These are phyloP conservation scores for Corydoras maculifer DNA, from an alignment of 2,113 vertebrate genomes.

Conservation along the genomic window DNA sequence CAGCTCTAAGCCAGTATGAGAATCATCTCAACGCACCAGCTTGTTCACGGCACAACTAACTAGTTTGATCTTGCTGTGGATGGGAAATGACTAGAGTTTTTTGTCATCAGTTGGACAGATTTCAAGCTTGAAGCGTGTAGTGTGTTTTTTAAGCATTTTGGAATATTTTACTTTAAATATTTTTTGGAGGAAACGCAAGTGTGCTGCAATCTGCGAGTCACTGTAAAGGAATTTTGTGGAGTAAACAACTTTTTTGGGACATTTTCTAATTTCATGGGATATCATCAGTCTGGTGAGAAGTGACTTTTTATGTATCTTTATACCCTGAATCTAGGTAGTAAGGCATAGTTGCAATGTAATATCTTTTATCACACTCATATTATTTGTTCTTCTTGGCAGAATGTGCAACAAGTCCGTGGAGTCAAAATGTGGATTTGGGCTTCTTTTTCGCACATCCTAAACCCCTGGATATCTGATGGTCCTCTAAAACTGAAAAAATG, in stretches of 20 bases:
- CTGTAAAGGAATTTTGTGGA: slow-evolving; percentile 36
- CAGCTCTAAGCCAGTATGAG: slow-evolving; percentile 31
- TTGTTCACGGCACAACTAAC: slow-evolving; percentile 19
- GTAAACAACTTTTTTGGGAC: slow-evolving; percentile 39
- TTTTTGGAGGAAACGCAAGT: slow-evolving; percentile 5
- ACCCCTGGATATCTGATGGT: slow-evolving; percentile 29
- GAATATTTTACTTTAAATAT: slow-evolving; percentile 12
- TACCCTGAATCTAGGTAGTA: neutral
- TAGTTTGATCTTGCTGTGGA: slow-evolving; percentile 20
- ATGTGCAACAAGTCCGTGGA: neutral
- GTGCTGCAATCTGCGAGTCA: slow-evolving; percentile 37
- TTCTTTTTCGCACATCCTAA: slow-evolving; percentile 21
- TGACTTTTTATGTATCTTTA: neutral
- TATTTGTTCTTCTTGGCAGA: neutral
- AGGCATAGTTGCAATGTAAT: neutral
- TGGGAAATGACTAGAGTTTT: slow-evolving; percentile 5
- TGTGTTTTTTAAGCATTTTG: neutral
- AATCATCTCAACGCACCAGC: slow-evolving; percentile 26
- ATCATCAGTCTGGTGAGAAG: slow-evolving; percentile 14
- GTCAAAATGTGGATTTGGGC: slow-evolving; percentile 27
- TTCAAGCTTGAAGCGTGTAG: slow-evolving; percentile 1
- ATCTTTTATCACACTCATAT: neutral
- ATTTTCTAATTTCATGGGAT: slow-evolving; percentile 4
- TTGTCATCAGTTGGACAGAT: slow-evolving; percentile 4
- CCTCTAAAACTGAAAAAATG: slow-evolving; percentile 24